phyloP scores from a whole-genome alignment of 2,797 vertebrate species.

The Pseudomugil tenellus region DNA sequence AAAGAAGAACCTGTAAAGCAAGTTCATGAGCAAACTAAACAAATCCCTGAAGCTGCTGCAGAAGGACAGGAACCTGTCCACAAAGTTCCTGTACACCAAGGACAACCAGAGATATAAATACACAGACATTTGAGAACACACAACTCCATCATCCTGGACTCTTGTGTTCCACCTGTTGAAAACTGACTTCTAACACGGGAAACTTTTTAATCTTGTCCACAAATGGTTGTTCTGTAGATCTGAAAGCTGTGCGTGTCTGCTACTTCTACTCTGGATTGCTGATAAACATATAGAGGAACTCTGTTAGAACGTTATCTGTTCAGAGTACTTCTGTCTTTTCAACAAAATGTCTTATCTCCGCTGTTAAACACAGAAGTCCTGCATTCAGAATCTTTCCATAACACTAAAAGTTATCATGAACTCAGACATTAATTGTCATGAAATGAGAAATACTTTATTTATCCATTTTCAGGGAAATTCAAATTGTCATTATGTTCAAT shows the following conservation, averaged over 20 bases:
- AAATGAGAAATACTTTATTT: too few relatives aligned
- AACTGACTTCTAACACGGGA: constrained; percentile 11
- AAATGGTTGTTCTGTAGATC: constrained; percentile 5
- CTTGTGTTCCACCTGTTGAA: constrained; percentile 5
- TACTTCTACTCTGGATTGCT: neutral
- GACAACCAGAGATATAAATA: constrained; percentile 75
- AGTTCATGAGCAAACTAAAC: constrained; percentile 33
- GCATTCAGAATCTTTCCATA: constrained; percentile 14
- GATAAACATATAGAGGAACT: neutral
- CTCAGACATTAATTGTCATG: constrained; percentile 3
- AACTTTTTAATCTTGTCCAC: constrained; percentile 8
- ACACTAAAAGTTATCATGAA: constrained; percentile 27
- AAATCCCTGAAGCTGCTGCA: constrained; percentile 43
- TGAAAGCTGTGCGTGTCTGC: constrained; percentile 10
- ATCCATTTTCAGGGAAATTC: too few relatives aligned
- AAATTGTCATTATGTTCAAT: too few relatives aligned
- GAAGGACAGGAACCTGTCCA: constrained; percentile 41
- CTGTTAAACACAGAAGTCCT: constrained; percentile 15
- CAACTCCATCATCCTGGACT: neutral
- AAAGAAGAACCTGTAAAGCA: constrained; percentile 26
- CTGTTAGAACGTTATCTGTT: constrained; percentile 9
- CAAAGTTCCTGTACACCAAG: constrained; percentile 61
- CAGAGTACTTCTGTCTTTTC: constrained; percentile 9
- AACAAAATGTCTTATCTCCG: constrained; percentile 8
- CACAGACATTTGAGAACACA: constrained; percentile 10